Conservation (phyloP, 2,113 vertebrate species). For the Bubo scandiacus region DNA sequence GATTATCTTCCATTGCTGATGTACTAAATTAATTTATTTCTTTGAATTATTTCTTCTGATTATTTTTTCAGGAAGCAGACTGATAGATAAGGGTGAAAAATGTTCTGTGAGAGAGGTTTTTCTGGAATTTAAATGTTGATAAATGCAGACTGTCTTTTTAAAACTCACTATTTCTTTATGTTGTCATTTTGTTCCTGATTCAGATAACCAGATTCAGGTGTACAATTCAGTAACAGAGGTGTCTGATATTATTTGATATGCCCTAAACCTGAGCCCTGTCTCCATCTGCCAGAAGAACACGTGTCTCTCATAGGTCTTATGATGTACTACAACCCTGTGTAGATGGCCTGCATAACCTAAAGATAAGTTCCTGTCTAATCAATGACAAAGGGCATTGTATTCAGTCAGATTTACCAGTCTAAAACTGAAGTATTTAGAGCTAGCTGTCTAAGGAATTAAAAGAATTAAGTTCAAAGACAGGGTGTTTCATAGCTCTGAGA, state of each 20-base stretch:
- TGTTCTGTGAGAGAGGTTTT: not conserved
- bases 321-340: not conserved
- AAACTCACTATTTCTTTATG: not conserved
- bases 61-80: not conserved
- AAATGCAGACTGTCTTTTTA: not conserved
- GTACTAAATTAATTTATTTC: not conserved
- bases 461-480: not conserved
- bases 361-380: not conserved
- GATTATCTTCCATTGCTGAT: not conserved
- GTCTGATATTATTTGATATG: not conserved
- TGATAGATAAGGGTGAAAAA: not conserved
- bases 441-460: not conserved
- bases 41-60: not conserved
- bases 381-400: not conserved
- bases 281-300: not conserved
- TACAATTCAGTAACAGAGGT: not conserved
- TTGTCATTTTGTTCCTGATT: not conserved
- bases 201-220: not conserved
- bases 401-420: not conserved
- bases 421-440: not conserved
- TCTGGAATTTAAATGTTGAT: not conserved
- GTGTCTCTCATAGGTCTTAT: not conserved
- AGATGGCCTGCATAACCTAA: not conserved
- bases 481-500: not conserved
- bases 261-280: not conserved